Conservation (phyloP, 2,888 invertebrate species). For the Brenthis ino region DNA sequence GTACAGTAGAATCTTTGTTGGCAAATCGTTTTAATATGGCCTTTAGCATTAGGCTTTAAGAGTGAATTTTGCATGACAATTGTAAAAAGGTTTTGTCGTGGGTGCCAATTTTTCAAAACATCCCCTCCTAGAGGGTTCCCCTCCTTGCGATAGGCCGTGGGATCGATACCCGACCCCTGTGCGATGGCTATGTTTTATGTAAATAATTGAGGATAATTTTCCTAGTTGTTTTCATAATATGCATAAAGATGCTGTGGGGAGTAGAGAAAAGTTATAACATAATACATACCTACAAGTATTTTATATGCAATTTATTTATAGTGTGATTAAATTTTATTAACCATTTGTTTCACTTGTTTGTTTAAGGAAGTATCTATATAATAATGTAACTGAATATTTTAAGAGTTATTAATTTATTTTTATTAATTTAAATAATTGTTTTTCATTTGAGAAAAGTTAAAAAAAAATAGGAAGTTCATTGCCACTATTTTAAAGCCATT, state of each 20-base stretch:
- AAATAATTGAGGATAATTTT: conserved; percentile 41
- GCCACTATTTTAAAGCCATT: too few relatives aligned
- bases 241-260: background rate
- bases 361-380: too few relatives aligned
- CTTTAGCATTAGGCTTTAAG: conserved; percentile 35
- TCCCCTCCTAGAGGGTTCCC: conserved; percentile 66
- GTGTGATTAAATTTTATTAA: too few relatives aligned
- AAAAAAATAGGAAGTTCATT: too few relatives aligned
- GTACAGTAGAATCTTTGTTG: conserved; percentile 26
- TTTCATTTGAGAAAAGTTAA: too few relatives aligned
- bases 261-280: background rate
- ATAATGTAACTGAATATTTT: too few relatives aligned
- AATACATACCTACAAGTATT: too few relatives aligned
- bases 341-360: too few relatives aligned
- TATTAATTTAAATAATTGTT: too few relatives aligned
- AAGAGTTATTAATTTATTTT: too few relatives aligned
- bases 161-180: conserved; percentile 75
- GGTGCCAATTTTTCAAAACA: conserved; percentile 82
- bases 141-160: conserved; percentile 73
- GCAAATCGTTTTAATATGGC: conserved; percentile 25
- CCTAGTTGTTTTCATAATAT: conserved; percentile 8
- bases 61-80: conserved; percentile 40
- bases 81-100: conserved; percentile 54
- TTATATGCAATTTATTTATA: too few relatives aligned
- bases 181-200: conserved; percentile 61